These are phyloP conservation scores for Melanotaenia pygmaea DNA, from an alignment of 2,797 vertebrate species.

Conservation along the genomic window DNA sequence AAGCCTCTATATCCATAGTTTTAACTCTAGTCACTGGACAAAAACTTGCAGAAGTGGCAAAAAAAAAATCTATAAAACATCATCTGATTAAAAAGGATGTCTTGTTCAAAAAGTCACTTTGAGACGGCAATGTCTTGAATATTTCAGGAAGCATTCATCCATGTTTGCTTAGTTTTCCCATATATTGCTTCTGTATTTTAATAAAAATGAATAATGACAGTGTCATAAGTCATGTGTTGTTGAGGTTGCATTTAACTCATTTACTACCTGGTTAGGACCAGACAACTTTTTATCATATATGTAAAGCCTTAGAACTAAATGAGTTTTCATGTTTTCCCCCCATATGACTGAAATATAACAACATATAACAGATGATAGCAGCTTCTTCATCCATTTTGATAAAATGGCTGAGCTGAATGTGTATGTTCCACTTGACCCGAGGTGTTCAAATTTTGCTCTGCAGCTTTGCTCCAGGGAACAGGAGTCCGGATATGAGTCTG, in stretches of 20 bases:
- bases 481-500: conserved; percentile 83
- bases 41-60: background rate
- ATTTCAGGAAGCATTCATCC: background rate
- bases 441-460: conserved; percentile 57
- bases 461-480: conserved; percentile 68
- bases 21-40: background rate
- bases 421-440: conserved; percentile 53
- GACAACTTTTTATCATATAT: background rate
- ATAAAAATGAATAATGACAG: background rate
- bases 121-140: background rate
- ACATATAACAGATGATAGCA: conserved; percentile 17
- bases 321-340: background rate
- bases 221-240: background rate
- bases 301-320: background rate
- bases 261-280: background rate
- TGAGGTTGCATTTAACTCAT: background rate
- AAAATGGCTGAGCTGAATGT: conserved; percentile 50
- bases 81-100: background rate
- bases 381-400: conserved; percentile 45
- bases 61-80: background rate
- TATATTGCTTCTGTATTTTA: background rate
- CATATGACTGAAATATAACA: background rate
- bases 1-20: background rate
- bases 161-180: background rate
- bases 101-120: background rate